phyloP scores from a whole-genome alignment of 2,113 vertebrate species.

The Pteruthius melanotis region DNA sequence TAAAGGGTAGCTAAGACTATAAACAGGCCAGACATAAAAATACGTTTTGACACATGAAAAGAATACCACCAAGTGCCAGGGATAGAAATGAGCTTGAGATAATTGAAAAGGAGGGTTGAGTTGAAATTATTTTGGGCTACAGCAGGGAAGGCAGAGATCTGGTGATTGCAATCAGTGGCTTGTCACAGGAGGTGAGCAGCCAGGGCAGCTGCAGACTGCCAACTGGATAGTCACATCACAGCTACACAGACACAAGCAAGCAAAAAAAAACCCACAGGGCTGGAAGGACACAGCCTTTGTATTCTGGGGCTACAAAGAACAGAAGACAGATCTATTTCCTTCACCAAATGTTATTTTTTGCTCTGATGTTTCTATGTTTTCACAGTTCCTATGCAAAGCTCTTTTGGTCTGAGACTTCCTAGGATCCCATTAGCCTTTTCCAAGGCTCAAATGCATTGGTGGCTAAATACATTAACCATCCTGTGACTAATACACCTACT shows the following conservation, averaged over 20 bases:
- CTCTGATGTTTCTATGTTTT: background rate
- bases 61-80: constrained; percentile 16
- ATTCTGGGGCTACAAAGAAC: background rate
- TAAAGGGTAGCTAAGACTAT: constrained; percentile 38
- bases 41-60: background rate
- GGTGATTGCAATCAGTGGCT: constrained; percentile 7
- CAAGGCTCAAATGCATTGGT: background rate
- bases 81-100: constrained; percentile 12
- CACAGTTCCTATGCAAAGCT: background rate
- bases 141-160: constrained; percentile 14
- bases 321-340: background rate
- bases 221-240: background rate
- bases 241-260: background rate
- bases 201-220: constrained; percentile 13
- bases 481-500: background rate
- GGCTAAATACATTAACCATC: background rate
- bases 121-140: constrained; percentile 15
- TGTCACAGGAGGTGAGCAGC: constrained; percentile 3
- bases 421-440: background rate
- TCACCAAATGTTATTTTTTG: background rate
- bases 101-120: constrained; percentile 49
- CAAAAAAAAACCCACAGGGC: background rate
- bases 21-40: constrained; percentile 30
- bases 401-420: background rate
- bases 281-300: background rate